phyloP scores from a whole-genome alignment of 2,888 invertebrate species.

The Helicoverpa assulta region DNA sequence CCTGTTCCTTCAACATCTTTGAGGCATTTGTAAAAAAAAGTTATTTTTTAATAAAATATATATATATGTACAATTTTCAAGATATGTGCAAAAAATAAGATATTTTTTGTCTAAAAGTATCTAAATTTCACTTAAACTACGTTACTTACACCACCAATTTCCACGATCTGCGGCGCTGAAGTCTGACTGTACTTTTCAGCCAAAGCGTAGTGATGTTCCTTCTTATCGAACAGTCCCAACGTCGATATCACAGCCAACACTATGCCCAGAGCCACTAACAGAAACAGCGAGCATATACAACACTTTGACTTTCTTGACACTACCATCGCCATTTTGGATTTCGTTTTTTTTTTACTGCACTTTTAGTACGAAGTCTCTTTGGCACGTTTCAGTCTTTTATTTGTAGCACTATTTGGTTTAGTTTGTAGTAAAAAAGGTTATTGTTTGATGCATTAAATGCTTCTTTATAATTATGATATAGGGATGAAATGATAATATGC shows the following conservation, averaged over 20 bases:
- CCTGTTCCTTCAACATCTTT: constrained; percentile 59
- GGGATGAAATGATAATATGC: too few species aligned
- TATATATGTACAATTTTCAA: too few species aligned
- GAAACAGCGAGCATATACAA: constrained; percentile 75
- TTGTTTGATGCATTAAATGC: too few species aligned
- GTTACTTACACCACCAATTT: constrained; percentile 71
- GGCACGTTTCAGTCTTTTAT: constrained; percentile 60
- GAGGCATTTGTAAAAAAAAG: too few species aligned
- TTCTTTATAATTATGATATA: too few species aligned
- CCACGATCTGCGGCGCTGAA: constrained; percentile 67
- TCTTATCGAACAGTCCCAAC: constrained; percentile 66
- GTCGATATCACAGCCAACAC: constrained; percentile 79
- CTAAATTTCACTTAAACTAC: not conserved
- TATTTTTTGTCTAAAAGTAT: not conserved
- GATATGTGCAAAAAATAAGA: too few species aligned
- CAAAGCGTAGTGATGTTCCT: constrained; percentile 68
- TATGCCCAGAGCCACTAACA: constrained; percentile 78
- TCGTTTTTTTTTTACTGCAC: constrained; percentile 34
- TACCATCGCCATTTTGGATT: constrained; percentile 83
- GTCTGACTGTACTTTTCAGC: constrained; percentile 80
- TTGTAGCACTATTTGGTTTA: constrained; percentile 12
- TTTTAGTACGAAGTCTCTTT: constrained; percentile 40
- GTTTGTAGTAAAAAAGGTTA: not conserved
- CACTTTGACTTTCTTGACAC: constrained; percentile 81
- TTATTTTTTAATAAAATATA: too few species aligned